phyloP scores from a whole-genome alignment of 1,140 invertebrate species.

The Magallana gigas region DNA sequence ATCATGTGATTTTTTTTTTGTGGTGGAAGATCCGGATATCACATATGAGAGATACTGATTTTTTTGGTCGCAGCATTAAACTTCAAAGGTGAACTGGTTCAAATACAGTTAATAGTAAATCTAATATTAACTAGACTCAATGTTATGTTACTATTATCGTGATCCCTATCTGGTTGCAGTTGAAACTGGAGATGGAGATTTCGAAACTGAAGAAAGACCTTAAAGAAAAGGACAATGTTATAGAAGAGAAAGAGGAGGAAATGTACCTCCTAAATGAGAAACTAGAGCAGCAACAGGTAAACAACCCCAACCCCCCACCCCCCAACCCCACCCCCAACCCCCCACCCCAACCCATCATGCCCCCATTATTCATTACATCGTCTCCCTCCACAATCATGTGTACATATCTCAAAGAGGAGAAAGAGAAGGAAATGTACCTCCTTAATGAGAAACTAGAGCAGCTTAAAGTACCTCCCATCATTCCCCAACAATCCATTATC shows the following conservation, averaged over 20 bases:
- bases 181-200: constrained; percentile 68
- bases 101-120: too few species aligned
- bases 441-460: constrained; percentile 74
- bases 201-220: constrained; percentile 66
- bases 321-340: too few species aligned
- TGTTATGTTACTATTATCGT: background rate
- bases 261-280: constrained; percentile 75
- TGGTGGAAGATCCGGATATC: too few species aligned
- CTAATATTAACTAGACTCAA: background rate
- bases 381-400: too few species aligned
- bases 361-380: background rate
- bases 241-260: constrained; percentile 76
- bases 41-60: too few species aligned
- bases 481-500: too few species aligned
- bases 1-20: background rate
- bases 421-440: constrained; percentile 51
- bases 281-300: constrained; percentile 65
- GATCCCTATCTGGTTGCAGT: constrained; percentile 35
- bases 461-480: constrained; percentile 46
- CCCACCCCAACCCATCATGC: background rate
- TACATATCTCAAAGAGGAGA: too few species aligned
- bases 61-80: too few species aligned
- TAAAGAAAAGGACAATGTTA: constrained; percentile 72
- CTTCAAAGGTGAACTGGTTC: too few species aligned
- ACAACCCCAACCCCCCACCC: background rate